phyloP scores from a whole-genome alignment of 2,888 invertebrate genomes.

The Epistrophe grossulariae region DNA sequence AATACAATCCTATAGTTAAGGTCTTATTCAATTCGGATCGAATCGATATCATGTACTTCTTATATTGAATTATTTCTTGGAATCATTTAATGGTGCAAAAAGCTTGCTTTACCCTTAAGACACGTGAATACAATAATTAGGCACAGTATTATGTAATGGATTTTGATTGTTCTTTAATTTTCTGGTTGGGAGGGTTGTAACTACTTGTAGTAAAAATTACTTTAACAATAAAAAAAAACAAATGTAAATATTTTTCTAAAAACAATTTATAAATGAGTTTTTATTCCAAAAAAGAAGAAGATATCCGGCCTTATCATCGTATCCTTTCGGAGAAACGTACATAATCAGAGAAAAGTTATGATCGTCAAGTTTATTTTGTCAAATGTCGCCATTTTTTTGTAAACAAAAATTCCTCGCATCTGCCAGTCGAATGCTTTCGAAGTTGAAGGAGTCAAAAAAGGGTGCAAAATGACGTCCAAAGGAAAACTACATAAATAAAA shows the following conservation, averaged over 20 bases:
- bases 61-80: conserved; percentile 41
- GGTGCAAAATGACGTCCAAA: no score
- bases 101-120: conserved; percentile 36
- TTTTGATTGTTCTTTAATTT: conserved; percentile 43
- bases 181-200: conserved; percentile 31
- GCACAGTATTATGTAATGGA: conserved; percentile 76
- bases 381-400: no score
- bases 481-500: no score
- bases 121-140: conserved; percentile 59
- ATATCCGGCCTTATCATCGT: no score
- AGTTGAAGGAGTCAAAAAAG: no score
- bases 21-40: conserved; percentile 47
- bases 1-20: conserved; percentile 47
- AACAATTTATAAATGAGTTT: background rate
- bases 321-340: no score
- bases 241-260: conserved; percentile 47
- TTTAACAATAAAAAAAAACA: conserved; percentile 22
- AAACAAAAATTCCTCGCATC: no score
- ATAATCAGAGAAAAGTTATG: no score
- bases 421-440: no score
- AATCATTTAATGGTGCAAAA: conserved; percentile 29
- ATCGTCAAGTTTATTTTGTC: no score
- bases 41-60: conserved; percentile 21
- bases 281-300: background rate
- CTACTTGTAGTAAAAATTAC: background rate